Evolutionary conservation across 2,797 vertebrate species (phyloP), one percentile per base, ranked within the genome.

Genomic region (Acanthurus tractus): DNA sequence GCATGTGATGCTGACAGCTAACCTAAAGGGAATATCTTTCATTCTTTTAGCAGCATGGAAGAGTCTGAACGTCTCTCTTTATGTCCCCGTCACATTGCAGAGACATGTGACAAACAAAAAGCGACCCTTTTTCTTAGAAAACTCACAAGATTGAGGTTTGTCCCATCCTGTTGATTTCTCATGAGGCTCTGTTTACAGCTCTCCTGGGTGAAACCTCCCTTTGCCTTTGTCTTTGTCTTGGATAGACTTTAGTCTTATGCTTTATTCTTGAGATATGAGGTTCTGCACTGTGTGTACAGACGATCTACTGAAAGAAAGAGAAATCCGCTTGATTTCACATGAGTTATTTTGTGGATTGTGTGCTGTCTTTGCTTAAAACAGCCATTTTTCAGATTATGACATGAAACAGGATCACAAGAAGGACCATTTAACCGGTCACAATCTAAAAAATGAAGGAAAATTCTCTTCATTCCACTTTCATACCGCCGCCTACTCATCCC

Each of bases 391-490:
- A 81, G 53, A 78, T 63, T 29, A 0, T 55, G 61, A 86, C 63
- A 82, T 68, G 48, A 80, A 82, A 72, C 53, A 44, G 74, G 29
- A 65, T 9, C 36, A 53, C 50, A 54, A 74, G 44, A 83, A 54
- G 49, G 70, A 61, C 1, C 1, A 65, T 75, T 82, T 70, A 62
- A 72, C 34, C 4, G 2, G 25, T 76, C 67, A 70, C 76, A 82
- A 65, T 86, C 54, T 62, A 63, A 81, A 83, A 40, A 85, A 80
- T 42, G 29, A 36, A 63, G 56, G 65, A 71, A 53, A 73, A 81
- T 80, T 87, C 49, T 74, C 20, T 71, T 54, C 40, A 58, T 77
- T 58, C 63, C 7, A 13, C 59, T 84, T 65, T 80, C 76, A 80
- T 73, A 65, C 64, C 14, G 3, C 65, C 15, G n/a, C 88, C 81